Conservation (phyloP, 2,888 invertebrate genomes). For the Latrodectus hesperus region DNA sequence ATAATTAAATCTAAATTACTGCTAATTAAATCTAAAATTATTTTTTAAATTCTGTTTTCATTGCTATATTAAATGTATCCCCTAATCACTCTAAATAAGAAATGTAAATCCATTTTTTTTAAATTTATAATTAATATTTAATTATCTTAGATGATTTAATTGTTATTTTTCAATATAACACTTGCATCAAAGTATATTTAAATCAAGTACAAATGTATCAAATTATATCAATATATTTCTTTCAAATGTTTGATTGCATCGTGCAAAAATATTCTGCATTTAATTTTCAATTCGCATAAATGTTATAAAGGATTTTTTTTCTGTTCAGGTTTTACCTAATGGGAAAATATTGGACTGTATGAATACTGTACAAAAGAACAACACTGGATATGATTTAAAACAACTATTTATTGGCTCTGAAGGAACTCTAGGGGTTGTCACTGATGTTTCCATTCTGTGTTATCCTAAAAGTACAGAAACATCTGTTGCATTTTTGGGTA, state of each 20-base stretch:
- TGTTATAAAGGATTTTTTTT: background rate
- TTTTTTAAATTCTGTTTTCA: too few relatives aligned
- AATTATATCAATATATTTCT: too few relatives aligned
- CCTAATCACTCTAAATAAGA: background rate
- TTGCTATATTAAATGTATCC: too few relatives aligned
- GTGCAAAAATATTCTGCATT: too few relatives aligned
- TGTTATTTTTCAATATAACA: background rate
- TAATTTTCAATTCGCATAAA: too few relatives aligned
- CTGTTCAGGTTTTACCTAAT: conserved; percentile 84
- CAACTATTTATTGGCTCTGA: conserved; percentile 98
- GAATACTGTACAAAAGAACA: conserved; percentile 93
- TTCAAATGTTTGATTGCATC: too few relatives aligned
- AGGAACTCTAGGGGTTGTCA: conserved; percentile 95
- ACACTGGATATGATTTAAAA: conserved; percentile 97
- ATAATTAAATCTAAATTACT: too few relatives aligned
- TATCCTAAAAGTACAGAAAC: conserved; percentile 87
- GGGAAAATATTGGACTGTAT: conserved; percentile 90
- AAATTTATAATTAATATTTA: background rate
- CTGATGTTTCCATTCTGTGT: conserved; percentile 92
- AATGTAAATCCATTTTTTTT: background rate
- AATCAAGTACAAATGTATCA: too few relatives aligned
- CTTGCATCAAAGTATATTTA: too few relatives aligned
- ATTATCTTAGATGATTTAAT: background rate
- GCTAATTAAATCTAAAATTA: too few relatives aligned
- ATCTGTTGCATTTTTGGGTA: conserved; percentile 92